Conservation (phyloP, 1,140 invertebrate species). For the Aphaenogaster ashmeadi region DNA sequence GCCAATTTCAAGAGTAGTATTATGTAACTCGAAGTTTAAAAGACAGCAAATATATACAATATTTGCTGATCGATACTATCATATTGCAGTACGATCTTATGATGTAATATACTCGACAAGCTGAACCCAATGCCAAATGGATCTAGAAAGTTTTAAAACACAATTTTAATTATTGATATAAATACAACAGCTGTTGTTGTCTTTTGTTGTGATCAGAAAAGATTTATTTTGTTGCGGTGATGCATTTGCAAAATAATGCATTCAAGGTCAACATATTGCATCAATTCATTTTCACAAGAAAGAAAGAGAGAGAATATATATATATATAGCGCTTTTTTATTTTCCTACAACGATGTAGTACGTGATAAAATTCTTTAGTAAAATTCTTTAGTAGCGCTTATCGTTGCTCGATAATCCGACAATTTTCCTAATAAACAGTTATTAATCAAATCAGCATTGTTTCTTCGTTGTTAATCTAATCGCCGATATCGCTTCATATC, state of each 20-base stretch:
- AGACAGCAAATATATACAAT: not conserved
- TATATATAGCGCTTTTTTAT: no score
- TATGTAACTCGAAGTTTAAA: not conserved
- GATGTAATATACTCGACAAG: not conserved
- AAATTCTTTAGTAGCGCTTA: slow-evolving; percentile 24
- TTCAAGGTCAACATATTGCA: not conserved
- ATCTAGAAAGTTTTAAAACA: not conserved
- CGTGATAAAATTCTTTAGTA: slow-evolving; percentile 2
- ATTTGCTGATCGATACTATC: not conserved
- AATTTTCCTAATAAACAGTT: slow-evolving; percentile 28
- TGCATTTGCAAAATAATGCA: slow-evolving; percentile 14
- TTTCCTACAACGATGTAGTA: not conserved
- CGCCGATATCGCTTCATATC: not conserved
- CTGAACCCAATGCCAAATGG: not conserved
- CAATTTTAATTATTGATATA: not conserved
- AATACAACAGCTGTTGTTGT: not conserved
- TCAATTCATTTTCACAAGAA: not conserved
- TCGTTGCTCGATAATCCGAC: not conserved
- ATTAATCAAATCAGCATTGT: not conserved
- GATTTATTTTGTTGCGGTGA: not conserved
- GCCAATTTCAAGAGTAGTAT: slow-evolving; percentile 2
- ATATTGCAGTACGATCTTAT: not conserved
- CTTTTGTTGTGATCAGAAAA: not conserved
- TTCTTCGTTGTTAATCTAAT: slow-evolving; percentile 15
- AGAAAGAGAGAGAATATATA: not conserved